Evolutionary conservation across 1,140 invertebrate genomes (phyloP).

Genomic region (Macrobrachium rosenbergii): DNA sequence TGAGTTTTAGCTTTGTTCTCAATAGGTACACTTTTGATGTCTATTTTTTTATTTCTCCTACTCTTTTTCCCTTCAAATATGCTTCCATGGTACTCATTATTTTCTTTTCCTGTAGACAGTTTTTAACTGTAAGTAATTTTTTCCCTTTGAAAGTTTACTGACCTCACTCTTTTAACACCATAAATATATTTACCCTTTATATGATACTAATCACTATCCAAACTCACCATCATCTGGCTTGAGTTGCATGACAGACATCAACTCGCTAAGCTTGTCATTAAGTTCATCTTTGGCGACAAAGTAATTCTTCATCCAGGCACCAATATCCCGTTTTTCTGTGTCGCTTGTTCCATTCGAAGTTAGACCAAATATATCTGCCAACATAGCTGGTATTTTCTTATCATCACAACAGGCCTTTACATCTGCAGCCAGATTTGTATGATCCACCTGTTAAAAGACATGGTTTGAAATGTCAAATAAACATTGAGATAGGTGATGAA

Average conservation of each 20-base stretch:
- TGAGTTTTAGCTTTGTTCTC: too few relatives aligned
- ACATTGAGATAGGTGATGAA: conserved; percentile 17
- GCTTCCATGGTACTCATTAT: too few relatives aligned
- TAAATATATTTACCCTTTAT: too few relatives aligned
- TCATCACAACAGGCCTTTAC: conserved; percentile 68
- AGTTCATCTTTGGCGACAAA: conserved; percentile 73
- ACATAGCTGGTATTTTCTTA: conserved; percentile 67
- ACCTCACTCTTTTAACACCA: too few relatives aligned
- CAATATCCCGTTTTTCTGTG: conserved; percentile 68
- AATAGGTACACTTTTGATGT: too few relatives aligned
- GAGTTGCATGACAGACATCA: conserved; percentile 69
- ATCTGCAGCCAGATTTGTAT: conserved; percentile 42
- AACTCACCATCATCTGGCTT: conserved; percentile 31
- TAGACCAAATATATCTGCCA: conserved; percentile 68
- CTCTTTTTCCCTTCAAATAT: too few relatives aligned
- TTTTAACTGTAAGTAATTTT: too few relatives aligned
- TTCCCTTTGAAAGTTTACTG: too few relatives aligned
- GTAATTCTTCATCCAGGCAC: conserved; percentile 71
- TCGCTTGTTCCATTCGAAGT: neutral
- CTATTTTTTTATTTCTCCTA: too few relatives aligned
- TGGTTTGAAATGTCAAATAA: neutral
- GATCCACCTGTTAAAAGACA: conserved; percentile 34
- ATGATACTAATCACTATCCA: neutral
- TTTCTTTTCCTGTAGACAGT: too few relatives aligned
- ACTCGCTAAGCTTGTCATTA: conserved; percentile 69